Percentiles rank a stretch among this genome's conserved stretches.
phyloP scores from a whole-genome alignment of 2,113 vertebrate species.

The Limanda limanda region DNA sequence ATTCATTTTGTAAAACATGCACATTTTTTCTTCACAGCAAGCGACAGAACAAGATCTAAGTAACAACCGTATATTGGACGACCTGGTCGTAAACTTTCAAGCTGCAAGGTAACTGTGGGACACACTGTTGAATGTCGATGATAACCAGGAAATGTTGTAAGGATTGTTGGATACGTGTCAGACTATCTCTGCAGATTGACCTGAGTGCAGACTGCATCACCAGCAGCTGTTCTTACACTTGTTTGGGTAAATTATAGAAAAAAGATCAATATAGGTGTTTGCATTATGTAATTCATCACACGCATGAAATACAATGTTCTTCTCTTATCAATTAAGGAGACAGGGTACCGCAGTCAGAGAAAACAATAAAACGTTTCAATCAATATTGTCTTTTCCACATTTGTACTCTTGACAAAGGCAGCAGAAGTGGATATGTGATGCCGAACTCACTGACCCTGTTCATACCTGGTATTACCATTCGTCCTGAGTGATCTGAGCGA shows the following conservation, averaged over 20 bases:
- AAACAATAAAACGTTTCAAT: neutral
- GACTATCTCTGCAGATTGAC: neutral
- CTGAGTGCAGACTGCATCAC: neutral
- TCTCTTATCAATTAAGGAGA: neutral
- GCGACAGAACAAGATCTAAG: conserved; percentile 90
- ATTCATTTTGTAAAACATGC: neutral
- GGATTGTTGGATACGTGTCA: neutral
- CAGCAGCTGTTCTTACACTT: neutral
- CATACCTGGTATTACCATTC: too few relatives aligned
- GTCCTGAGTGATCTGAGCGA: too few relatives aligned
- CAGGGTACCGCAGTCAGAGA: neutral
- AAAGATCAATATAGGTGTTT: too few relatives aligned
- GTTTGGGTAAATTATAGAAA: neutral
- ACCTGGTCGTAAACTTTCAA: conserved; percentile 88
- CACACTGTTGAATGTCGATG: neutral
- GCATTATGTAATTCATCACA: neutral
- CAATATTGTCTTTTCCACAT: neutral
- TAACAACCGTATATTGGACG: conserved; percentile 92
- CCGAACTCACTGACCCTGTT: too few relatives aligned
- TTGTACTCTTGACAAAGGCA: neutral
- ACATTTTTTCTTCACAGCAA: conserved; percentile 75
- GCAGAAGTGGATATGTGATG: neutral
- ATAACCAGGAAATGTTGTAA: neutral
- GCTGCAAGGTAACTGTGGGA: conserved; percentile 84
- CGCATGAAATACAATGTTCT: neutral